phyloP scores from a whole-genome alignment of 1,140 invertebrate genomes.

The Drepana arcuata region DNA sequence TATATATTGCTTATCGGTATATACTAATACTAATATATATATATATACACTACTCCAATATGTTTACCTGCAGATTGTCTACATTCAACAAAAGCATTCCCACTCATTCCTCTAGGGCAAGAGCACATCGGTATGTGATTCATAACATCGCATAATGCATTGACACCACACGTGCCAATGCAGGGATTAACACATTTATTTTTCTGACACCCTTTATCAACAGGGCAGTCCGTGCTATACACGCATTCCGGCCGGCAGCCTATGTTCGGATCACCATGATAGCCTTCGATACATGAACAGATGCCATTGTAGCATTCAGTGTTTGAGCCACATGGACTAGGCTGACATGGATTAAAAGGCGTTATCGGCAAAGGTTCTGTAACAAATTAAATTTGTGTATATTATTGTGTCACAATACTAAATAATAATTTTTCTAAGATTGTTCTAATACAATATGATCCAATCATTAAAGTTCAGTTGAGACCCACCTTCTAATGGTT shows the following conservation, averaged over 20 bases:
- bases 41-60: no score
- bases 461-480: neutral
- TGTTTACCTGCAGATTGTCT: constrained; percentile 53
- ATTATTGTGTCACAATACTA: neutral
- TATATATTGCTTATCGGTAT: no score
- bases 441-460: neutral
- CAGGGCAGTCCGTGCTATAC: constrained; percentile 85
- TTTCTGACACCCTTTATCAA: constrained; percentile 81
- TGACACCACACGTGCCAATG: constrained; percentile 81
- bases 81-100: constrained; percentile 85
- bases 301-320: constrained; percentile 68
- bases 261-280: constrained; percentile 77
- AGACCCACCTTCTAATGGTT: constrained; percentile 30
- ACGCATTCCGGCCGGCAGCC: constrained; percentile 88
- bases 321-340: constrained; percentile 76
- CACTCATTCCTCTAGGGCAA: constrained; percentile 77
- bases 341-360: constrained; percentile 66
- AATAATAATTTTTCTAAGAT: neutral
- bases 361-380: constrained; percentile 5
- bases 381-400: constrained; percentile 3
- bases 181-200: constrained; percentile 85
- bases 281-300: constrained; percentile 77
- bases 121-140: constrained; percentile 84
- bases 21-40: no score
- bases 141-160: constrained; percentile 82